Percentiles rank a stretch among this genome's conserved stretches.
Evolutionary conservation across 1,140 invertebrate species (phyloP).

Genomic region (Eriosoma lanigerum): DNA sequence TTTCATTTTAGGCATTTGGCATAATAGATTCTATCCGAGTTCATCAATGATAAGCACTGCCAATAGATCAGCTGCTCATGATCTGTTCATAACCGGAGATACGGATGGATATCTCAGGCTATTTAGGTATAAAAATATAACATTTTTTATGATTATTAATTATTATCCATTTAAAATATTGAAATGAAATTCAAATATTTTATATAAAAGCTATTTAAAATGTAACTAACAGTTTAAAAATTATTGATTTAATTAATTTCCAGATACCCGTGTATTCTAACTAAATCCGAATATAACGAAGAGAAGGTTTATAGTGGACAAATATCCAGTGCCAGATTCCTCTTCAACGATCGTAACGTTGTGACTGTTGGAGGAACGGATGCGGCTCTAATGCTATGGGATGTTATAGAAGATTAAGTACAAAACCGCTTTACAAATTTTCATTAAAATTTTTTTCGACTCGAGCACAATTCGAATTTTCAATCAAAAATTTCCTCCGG

Average conservation of each 20-base stretch:
- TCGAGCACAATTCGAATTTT: conserved; percentile 44
- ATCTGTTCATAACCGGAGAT: conserved; percentile 83
- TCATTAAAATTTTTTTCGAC: conserved; percentile 19
- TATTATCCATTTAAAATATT: too few relatives aligned
- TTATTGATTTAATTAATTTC: background rate
- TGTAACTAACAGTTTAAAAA: too few relatives aligned
- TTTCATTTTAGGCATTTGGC: conserved; percentile 74
- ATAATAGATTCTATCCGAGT: conserved; percentile 82
- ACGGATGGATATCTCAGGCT: conserved; percentile 87
- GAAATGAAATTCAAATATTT: too few relatives aligned
- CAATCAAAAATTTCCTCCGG: background rate
- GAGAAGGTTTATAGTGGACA: conserved; percentile 87
- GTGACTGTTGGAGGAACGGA: conserved; percentile 89
- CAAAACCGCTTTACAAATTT: conserved; percentile 24
- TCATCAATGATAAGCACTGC: conserved; percentile 77
- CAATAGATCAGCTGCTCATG: conserved; percentile 77
- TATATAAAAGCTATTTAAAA: too few relatives aligned
- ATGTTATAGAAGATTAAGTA: conserved; percentile 70
- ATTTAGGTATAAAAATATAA: conserved; percentile 67
- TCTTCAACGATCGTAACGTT: conserved; percentile 82
- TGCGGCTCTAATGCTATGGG: conserved; percentile 90
- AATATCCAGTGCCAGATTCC: conserved; percentile 77
- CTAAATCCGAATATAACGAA: conserved; percentile 83
- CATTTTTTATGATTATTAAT: too few relatives aligned
- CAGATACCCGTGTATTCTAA: conserved; percentile 79